Evolutionary conservation across 2,113 vertebrate species (phyloP).

Genomic region (Thymallus thymallus): DNA sequence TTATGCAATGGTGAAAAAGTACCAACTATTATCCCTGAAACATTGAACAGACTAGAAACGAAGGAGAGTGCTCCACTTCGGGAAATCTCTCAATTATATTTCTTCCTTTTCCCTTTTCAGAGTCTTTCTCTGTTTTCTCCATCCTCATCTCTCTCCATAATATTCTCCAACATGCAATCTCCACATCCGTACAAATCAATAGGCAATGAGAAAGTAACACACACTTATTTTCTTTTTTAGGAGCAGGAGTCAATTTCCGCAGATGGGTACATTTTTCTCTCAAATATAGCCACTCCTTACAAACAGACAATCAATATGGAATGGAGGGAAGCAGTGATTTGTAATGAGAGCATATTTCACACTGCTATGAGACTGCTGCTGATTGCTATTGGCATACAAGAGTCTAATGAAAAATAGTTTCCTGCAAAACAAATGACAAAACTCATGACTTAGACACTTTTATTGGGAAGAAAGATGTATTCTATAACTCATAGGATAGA

Average conservation of each 20-base stretch:
- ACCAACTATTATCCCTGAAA: background rate
- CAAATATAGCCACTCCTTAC: slow-evolving; percentile 48
- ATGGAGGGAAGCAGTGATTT: slow-evolving; percentile 55
- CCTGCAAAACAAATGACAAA: slow-evolving; percentile 40
- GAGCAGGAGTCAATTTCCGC: slow-evolving; percentile 47
- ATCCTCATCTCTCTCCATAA: slow-evolving; percentile 30
- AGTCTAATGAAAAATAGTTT: slow-evolving; percentile 45
- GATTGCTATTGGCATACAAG: slow-evolving; percentile 59
- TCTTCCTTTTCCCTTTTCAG: background rate
- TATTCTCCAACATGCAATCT: slow-evolving; percentile 46
- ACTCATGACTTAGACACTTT: slow-evolving; percentile 30
- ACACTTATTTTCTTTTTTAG: slow-evolving; percentile 4
- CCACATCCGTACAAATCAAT: slow-evolving; percentile 62
- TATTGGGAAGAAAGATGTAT: background rate
- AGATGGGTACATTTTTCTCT: slow-evolving; percentile 58
- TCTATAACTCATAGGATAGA: too few relatives aligned
- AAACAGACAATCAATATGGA: slow-evolving; percentile 65
- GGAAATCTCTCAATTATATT: background rate
- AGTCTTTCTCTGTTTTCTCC: slow-evolving; percentile 21
- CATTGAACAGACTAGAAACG: background rate
- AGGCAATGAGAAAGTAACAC: slow-evolving; percentile 56
- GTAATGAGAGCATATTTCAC: slow-evolving; percentile 55
- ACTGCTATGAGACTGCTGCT: slow-evolving; percentile 43
- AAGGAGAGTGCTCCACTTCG: too few relatives aligned
- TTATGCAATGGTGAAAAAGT: too few relatives aligned